These are phyloP conservation scores for Saccostrea glomerata DNA, from an alignment of 1,140 invertebrate genomes.

Conservation along the genomic window DNA sequence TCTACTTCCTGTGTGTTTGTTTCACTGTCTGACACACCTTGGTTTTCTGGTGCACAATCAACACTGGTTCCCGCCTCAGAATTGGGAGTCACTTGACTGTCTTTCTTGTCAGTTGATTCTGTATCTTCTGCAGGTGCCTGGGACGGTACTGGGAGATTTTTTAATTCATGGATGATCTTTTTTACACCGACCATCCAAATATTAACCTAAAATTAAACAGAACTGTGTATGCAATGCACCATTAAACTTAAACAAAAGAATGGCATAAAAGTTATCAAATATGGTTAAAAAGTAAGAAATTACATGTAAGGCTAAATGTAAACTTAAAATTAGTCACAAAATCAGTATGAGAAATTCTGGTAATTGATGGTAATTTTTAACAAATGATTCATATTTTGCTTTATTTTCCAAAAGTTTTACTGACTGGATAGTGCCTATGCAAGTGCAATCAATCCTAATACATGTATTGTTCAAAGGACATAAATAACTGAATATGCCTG, in stretches of 20 bases:
- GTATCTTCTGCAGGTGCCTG: not conserved
- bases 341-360: too few relatives aligned
- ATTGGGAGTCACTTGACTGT: not conserved
- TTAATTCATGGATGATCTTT: constrained; percentile 58
- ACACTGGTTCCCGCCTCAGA: not conserved
- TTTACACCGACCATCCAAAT: constrained; percentile 63
- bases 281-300: too few relatives aligned
- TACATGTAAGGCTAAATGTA: too few relatives aligned
- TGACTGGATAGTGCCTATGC: too few relatives aligned
- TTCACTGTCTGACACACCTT: not conserved
- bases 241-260: not conserved
- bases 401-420: too few relatives aligned
- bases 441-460: too few relatives aligned
- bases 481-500: too few relatives aligned
- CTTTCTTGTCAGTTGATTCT: not conserved
- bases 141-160: not conserved
- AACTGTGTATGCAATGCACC: not conserved
- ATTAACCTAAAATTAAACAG: constrained; percentile 53
- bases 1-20: not conserved
- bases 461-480: too few relatives aligned
- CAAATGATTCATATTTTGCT: too few relatives aligned
- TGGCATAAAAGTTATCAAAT: not conserved
- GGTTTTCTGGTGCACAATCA: not conserved
- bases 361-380: too few relatives aligned
- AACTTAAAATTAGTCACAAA: too few relatives aligned